phyloP scores from a whole-genome alignment of 2,797 vertebrate genomes.

The Echeneis naucrates region DNA sequence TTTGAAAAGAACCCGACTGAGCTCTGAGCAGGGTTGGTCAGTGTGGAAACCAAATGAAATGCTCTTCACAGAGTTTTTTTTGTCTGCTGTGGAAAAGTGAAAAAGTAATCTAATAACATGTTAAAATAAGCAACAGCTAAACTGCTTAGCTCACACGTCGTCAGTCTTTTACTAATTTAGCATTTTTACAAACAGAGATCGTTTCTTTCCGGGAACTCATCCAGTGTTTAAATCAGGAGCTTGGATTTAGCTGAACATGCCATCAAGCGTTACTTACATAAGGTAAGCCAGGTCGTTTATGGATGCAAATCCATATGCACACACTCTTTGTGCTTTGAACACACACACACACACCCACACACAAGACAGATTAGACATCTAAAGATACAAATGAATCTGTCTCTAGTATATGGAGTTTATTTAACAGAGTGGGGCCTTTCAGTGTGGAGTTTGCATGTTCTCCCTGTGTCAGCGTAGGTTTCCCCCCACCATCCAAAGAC shows the following conservation, averaged over 20 bases:
- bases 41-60: too few relatives aligned
- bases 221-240: conserved; percentile 4
- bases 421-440: too few relatives aligned
- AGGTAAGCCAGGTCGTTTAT: background rate
- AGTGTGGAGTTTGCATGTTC: too few relatives aligned
- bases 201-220: conserved; percentile 7
- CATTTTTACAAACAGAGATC: background rate
- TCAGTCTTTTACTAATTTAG: background rate
- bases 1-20: too few relatives aligned
- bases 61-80: too few relatives aligned
- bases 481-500: too few relatives aligned
- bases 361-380: conserved; percentile 25
- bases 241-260: background rate
- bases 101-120: too few relatives aligned
- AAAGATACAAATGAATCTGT: too few relatives aligned
- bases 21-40: too few relatives aligned
- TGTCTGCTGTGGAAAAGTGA: background rate
- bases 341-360: background rate
- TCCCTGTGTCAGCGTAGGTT: too few relatives aligned
- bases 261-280: background rate
- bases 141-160: background rate
- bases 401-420: conserved; percentile 37
- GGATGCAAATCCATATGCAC: conserved; percentile 21
- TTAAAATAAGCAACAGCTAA: background rate
- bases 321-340: conserved; percentile 6